Conservation (phyloP, 2,113 vertebrate genomes). For the Istiophorus platypterus region DNA sequence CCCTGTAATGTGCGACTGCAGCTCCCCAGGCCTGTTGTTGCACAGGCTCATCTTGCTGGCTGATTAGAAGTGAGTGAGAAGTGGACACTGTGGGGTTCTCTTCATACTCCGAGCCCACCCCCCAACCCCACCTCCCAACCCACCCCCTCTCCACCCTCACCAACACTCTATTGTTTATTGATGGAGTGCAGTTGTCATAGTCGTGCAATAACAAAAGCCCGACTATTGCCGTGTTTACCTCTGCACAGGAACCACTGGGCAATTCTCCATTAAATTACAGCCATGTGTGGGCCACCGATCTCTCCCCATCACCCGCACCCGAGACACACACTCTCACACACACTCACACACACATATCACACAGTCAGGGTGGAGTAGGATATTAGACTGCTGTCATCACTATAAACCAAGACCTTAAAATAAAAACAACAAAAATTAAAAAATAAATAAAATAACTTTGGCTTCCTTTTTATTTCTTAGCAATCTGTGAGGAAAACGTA, state of each 20-base stretch:
- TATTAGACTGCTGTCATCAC: conserved; percentile 45
- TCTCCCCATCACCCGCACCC: conserved; percentile 66
- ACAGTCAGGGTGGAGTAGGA: conserved; percentile 28
- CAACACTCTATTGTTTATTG: conserved; percentile 80
- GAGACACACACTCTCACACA: conserved; percentile 42
- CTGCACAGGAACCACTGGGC: conserved; percentile 84
- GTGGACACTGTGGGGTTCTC: conserved; percentile 71
- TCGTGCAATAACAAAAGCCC: conserved; percentile 82
- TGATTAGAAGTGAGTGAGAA: conserved; percentile 65
- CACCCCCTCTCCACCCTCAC: conserved; percentile 51
- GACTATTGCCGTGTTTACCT: conserved; percentile 86
- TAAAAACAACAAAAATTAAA: not conserved
- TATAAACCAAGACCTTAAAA: conserved; percentile 30
- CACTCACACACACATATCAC: conserved; percentile 46
- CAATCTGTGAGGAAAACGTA: not conserved
- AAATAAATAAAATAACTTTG: not conserved
- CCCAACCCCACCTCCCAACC: conserved; percentile 56
- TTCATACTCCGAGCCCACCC: conserved; percentile 72
- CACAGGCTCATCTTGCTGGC: conserved; percentile 23
- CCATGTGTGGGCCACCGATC: conserved; percentile 84
- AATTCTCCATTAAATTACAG: conserved; percentile 88
- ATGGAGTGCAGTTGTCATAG: conserved; percentile 88
- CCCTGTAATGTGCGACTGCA: conserved; percentile 8
- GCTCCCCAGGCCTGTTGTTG: not conserved
- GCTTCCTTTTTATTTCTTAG: not conserved